Conservation (phyloP, 2,797 vertebrate genomes). For the Forpus xanthops region DNA sequence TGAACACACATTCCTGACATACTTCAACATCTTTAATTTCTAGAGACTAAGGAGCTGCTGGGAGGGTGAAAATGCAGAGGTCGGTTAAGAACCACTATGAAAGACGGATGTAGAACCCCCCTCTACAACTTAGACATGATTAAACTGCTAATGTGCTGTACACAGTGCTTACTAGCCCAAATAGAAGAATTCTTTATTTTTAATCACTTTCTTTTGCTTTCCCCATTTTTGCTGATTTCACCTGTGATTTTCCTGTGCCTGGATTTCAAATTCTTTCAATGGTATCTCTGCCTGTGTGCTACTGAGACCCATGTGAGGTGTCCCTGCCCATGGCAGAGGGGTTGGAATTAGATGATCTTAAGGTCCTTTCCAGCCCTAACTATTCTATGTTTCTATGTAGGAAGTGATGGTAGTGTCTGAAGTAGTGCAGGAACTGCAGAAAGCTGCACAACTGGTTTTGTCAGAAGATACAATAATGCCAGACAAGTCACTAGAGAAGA, state of each 20-base stretch:
- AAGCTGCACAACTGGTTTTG: not conserved
- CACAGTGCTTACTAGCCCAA: rapidly evolving
- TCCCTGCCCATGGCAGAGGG: too few relatives aligned
- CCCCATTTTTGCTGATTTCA: not conserved
- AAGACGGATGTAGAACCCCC: not conserved
- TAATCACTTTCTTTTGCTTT: not conserved
- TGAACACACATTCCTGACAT: not conserved
- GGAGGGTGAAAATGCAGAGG: not conserved
- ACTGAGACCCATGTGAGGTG: not conserved
- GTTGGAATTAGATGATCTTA: too few relatives aligned
- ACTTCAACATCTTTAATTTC: not conserved
- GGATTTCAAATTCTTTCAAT: not conserved
- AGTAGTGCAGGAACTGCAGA: not conserved
- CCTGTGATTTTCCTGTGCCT: not conserved
- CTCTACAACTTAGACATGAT: rapidly evolving
- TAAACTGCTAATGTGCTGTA: not conserved
- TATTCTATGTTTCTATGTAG: too few relatives aligned
- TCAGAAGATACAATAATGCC: not conserved
- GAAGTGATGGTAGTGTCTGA: not conserved
- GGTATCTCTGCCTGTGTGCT: rapidly evolving
- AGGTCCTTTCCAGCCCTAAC: too few relatives aligned
- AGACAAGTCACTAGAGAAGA: not conserved
- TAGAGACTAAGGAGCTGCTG: not conserved
- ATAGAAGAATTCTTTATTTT: not conserved
- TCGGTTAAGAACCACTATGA: not conserved